Conservation (phyloP, 2,113 vertebrate species). For the Anarhynchus alexandrinus region DNA sequence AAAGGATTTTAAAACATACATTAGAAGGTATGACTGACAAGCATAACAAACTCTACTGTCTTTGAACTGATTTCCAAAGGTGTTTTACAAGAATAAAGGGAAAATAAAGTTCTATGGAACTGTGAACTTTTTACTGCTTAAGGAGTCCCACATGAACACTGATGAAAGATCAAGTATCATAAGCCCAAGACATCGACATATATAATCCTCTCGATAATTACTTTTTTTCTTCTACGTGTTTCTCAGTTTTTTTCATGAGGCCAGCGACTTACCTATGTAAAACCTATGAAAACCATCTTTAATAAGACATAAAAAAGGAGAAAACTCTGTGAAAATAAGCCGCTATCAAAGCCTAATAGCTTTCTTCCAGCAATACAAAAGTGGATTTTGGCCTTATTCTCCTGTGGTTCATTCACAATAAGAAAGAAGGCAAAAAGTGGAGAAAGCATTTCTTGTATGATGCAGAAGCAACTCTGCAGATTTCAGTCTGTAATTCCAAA, state of each 20-base stretch:
- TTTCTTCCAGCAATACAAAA: not conserved
- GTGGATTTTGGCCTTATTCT: not conserved
- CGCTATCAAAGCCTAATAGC: not conserved
- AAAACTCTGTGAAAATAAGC: not conserved
- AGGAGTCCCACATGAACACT: not conserved
- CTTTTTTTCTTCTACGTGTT: not conserved
- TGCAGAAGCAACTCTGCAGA: not conserved
- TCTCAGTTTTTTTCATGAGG: not conserved
- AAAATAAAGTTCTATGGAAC: not conserved
- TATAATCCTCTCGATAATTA: not conserved
- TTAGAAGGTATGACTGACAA: constrained; percentile 29
- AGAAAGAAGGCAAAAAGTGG: not conserved
- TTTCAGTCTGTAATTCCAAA: not conserved
- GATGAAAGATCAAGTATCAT: not conserved
- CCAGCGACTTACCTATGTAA: not conserved
- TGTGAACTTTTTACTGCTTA: not conserved
- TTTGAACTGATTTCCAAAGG: constrained; percentile 31
- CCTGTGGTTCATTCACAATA: not conserved
- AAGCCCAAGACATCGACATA: not conserved
- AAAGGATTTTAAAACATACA: constrained; percentile 16
- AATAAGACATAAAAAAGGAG: not conserved
- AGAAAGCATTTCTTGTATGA: not conserved
- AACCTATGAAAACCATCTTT: not conserved
- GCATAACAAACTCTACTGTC: not conserved
- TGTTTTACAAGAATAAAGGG: not conserved